phyloP scores from a whole-genome alignment of 2,888 invertebrate species.

The Mythimna pallens region DNA sequence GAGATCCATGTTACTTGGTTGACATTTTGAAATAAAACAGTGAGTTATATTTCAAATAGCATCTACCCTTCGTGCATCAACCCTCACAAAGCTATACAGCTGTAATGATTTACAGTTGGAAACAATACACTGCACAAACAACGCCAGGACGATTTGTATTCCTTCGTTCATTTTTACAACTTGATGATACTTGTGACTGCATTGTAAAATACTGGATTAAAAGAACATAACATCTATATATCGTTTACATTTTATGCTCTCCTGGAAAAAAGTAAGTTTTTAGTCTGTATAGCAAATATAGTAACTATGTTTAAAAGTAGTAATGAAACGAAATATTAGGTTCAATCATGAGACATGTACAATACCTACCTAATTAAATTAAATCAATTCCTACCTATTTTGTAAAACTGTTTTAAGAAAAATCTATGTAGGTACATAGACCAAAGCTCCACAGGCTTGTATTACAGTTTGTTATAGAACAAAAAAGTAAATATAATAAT shows the following conservation, averaged over 20 bases:
- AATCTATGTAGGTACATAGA: not conserved
- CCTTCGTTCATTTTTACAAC: slow-evolving; percentile 44
- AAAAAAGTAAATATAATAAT: slow-evolving; percentile 60
- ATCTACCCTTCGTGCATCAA: slow-evolving; percentile 39
- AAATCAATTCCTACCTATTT: not conserved
- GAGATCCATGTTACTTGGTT: slow-evolving; percentile 49
- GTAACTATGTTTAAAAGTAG: slow-evolving; percentile 10
- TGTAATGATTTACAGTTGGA: slow-evolving; percentile 56
- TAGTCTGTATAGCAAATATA: not conserved
- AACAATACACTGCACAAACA: slow-evolving; percentile 54
- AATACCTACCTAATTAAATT: slow-evolving; percentile 12
- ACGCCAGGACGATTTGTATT: slow-evolving; percentile 49
- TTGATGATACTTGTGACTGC: slow-evolving; percentile 54
- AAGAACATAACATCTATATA: not conserved
- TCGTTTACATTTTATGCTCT: slow-evolving; percentile 10
- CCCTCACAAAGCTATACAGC: slow-evolving; percentile 38
- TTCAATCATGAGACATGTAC: slow-evolving; percentile 11
- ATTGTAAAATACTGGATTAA: slow-evolving; percentile 44
- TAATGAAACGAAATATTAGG: slow-evolving; percentile 7
- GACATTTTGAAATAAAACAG: slow-evolving; percentile 45
- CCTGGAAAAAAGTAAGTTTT: slow-evolving; percentile 8
- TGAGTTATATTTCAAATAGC: slow-evolving; percentile 33
- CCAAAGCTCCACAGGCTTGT: slow-evolving; percentile 6
- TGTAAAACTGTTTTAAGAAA: slow-evolving; percentile 10
- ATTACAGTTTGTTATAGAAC: slow-evolving; percentile 43